A percentile compares a stretch with the other conserved stretches of the same genome.
These are phyloP conservation scores for Heteromormyrus szaboi DNA, from an alignment of 2,797 vertebrate genomes.

Conservation along the genomic window DNA sequence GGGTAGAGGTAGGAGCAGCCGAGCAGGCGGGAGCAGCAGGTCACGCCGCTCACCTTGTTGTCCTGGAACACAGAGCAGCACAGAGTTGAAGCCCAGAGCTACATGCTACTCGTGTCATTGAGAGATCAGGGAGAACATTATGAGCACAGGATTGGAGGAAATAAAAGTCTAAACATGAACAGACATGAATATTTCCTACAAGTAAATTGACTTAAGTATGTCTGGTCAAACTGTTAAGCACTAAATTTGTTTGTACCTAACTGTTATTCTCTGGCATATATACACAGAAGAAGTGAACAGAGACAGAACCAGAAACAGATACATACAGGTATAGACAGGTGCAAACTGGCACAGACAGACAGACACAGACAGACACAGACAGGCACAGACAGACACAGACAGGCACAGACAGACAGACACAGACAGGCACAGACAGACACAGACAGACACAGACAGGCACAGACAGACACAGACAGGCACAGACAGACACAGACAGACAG, in stretches of 20 bases:
- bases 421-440: neutral
- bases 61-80: constrained; percentile 62
- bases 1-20: constrained; percentile 91
- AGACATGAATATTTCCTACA: neutral
- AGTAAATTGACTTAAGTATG: neutral
- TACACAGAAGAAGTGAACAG: neutral
- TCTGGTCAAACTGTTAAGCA: neutral
- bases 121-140: neutral
- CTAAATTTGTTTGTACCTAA: neutral
- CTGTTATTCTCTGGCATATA: neutral
- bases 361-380: neutral
- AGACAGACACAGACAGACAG: neutral
- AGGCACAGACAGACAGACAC: neutral
- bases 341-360: neutral
- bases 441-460: neutral
- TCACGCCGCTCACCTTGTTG: constrained; percentile 96
- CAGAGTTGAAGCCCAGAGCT: neutral
- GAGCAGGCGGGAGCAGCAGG: constrained; percentile 88
- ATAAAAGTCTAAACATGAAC: neutral
- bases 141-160: neutral
- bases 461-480: neutral
- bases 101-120: neutral
- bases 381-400: neutral
- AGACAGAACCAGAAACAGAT: neutral
- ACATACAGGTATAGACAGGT: neutral